Evolutionary conservation across 2,113 vertebrate species (phyloP).

Genomic region (Caloenas nicobarica): DNA sequence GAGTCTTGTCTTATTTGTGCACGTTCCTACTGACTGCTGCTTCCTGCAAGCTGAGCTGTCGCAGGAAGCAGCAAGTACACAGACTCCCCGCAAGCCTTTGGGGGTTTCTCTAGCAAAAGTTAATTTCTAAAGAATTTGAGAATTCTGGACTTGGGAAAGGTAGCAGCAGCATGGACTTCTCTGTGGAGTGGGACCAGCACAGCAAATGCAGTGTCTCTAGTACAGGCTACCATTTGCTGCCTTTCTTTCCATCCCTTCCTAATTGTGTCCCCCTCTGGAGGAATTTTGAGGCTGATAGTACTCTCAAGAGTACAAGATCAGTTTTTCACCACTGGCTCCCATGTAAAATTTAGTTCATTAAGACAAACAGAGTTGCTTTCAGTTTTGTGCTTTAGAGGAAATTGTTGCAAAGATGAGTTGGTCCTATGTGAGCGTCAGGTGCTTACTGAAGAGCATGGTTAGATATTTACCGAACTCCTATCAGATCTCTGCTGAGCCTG

Average conservation of each 20-base stretch:
- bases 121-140: not conserved
- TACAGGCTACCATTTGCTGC: not conserved
- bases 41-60: not conserved
- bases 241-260: accelerated
- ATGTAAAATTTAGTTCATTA: not conserved
- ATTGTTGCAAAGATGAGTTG: not conserved
- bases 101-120: not conserved
- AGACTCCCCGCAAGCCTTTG: not conserved
- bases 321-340: not conserved
- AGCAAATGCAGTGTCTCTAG: not conserved
- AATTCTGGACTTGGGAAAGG: not conserved
- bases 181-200: not conserved
- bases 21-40: not conserved
- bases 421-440: not conserved
- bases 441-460: not conserved
- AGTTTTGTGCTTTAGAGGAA: not conserved
- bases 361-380: not conserved
- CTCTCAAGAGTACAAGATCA: not conserved
- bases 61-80: not conserved
- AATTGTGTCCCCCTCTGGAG: not conserved
- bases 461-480: not conserved
- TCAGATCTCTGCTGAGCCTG: not conserved
- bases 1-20: not conserved
- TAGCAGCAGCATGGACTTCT: not conserved
- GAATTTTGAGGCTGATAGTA: not conserved